These are phyloP conservation scores for Papilio elwesi DNA, from an alignment of 2,888 invertebrate species.

Conservation along the genomic window DNA sequence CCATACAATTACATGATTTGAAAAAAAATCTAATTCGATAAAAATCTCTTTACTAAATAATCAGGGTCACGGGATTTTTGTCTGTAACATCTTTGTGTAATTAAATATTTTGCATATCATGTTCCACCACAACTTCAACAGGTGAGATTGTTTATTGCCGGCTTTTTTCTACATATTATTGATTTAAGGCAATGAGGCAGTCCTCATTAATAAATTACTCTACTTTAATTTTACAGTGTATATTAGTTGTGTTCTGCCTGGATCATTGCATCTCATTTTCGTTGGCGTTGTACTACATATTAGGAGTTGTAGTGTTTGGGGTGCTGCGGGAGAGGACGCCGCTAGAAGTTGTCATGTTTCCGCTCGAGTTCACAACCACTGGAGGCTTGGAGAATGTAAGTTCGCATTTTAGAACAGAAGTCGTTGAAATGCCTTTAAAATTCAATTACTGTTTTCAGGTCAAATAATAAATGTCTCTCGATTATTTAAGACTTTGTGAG, in stretches of 20 bases:
- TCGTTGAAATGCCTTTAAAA: neutral
- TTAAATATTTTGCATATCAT: no score
- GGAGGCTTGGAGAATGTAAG: slow-evolving; percentile 86
- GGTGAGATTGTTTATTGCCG: no score
- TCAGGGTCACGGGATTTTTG: no score
- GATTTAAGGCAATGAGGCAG: neutral
- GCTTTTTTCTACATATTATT: no score
- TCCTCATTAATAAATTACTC: neutral
- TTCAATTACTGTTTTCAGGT: no score
- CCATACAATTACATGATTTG: no score
- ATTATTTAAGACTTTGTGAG: no score
- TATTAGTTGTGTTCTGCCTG: slow-evolving; percentile 67
- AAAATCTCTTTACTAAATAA: no score
- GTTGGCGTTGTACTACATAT: slow-evolving; percentile 81
- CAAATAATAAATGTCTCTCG: no score
- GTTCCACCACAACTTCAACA: no score
- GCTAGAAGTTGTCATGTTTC: slow-evolving; percentile 85
- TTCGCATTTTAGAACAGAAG: slow-evolving; percentile 30
- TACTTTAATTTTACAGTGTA: slow-evolving; percentile 49
- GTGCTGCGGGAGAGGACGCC: slow-evolving; percentile 77
- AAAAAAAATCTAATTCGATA: no score
- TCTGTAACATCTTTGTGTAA: no score
- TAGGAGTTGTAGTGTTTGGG: slow-evolving; percentile 86
- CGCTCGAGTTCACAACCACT: slow-evolving; percentile 88
- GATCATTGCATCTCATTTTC: slow-evolving; percentile 67